Evolutionary conservation across 2,797 vertebrate species (phyloP).

Genomic region (Ceyx erithaca): DNA sequence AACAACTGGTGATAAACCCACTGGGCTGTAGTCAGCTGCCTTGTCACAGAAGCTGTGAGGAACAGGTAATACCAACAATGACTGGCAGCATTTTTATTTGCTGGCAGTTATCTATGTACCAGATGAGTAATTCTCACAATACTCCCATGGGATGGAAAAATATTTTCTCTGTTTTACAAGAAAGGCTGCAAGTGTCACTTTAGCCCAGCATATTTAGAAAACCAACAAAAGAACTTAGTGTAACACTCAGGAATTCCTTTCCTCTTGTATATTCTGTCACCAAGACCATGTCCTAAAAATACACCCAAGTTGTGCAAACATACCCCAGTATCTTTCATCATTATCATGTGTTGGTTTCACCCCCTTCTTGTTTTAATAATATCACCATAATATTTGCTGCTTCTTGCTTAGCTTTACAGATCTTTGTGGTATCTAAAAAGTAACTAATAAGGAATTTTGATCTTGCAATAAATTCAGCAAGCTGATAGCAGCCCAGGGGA

Average conservation of each 20-base stretch:
- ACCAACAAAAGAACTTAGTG: background rate
- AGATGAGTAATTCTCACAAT: conserved; percentile 3
- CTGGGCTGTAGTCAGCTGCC: background rate
- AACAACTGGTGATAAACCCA: background rate
- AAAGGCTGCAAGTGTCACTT: background rate
- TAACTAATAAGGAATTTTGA: background rate
- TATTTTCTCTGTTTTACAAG: background rate
- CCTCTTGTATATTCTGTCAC: background rate
- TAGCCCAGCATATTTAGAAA: background rate
- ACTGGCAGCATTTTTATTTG: background rate
- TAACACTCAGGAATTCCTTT: background rate
- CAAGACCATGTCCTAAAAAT: background rate
- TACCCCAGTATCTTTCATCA: background rate
- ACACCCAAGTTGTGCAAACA: background rate
- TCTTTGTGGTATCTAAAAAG: background rate
- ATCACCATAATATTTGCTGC: background rate
- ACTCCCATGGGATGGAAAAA: background rate
- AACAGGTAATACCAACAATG: background rate
- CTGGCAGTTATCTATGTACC: background rate
- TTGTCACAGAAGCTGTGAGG: background rate
- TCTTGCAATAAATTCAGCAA: background rate
- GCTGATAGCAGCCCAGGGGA: background rate
- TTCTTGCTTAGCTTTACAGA: background rate
- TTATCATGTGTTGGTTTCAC: conserved; percentile 17
- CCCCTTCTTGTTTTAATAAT: conserved; percentile 9